Evolutionary conservation across 2,797 vertebrate species (phyloP), one percentile per base, ranked within the genome.

Genomic region (Atherinosoma microstoma): DNA sequence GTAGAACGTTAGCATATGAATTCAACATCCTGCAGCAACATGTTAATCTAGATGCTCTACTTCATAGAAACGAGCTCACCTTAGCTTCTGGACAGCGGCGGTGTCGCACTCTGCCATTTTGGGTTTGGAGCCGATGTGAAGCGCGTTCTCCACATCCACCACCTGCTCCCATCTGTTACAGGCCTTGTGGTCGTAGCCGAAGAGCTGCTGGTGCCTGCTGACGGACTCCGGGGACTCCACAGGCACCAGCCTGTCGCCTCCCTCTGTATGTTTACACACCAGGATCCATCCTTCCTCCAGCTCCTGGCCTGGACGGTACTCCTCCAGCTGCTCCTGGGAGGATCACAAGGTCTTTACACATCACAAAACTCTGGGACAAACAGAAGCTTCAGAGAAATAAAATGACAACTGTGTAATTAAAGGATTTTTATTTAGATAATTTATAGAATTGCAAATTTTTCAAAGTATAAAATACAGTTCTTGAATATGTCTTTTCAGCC

Each of bases 111-210:
- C 94, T 0, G 97, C 95, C 0, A 96, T 90, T 82, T 91, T 95
- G 70, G 97, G 96, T 76, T 94, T 96, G 0, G 95, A 92, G 38
- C 97, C 96, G 0, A 98, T 94, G 78, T 94, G 95, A 61, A 98
- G 83, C 0, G 96, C 95, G 9, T 96, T 97, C 1, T 97, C 96
- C 77, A 96, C 93, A 67, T 98, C 96, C 83, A 98, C 97, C 87
- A 97, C 97, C 73, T 99, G 96, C 80, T 99, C 97, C 98, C 98
- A 99, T 70, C 97, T 95, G 92, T 93, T 95, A 84, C 97, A 95
- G 0, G 97, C 95, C 47, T 97, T 97, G 88, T 96, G 96, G 93
- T 99, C 96, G n/a, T 96, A 95, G 8, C 98, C 98, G 2, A 99
- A 97, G 62, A 99, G 95, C 92, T 97, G 97, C 87, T 98, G 97